Evolutionary conservation across 2,113 vertebrate species (phyloP).

Genomic region (Sporophila hypoxantha): DNA sequence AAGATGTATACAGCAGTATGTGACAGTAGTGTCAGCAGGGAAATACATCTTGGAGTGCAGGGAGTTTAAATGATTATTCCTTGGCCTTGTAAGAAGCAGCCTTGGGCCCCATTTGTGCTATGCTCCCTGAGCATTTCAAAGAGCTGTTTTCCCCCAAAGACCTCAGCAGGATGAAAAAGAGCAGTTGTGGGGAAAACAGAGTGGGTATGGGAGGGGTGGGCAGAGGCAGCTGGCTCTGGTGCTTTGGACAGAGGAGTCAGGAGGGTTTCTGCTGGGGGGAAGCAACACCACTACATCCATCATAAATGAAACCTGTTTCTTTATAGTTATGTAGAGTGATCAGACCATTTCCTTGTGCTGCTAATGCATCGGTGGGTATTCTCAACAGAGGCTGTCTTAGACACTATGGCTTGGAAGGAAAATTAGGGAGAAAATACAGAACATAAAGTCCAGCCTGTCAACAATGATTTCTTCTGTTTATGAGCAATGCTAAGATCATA

Average conservation of each 20-base stretch:
- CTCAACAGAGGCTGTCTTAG: background rate
- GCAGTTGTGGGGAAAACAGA: background rate
- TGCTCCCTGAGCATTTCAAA: background rate
- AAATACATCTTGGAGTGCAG: background rate
- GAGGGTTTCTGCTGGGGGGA: background rate
- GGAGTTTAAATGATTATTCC: background rate
- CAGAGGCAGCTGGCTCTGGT: background rate
- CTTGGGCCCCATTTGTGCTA: background rate
- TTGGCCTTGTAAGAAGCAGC: background rate
- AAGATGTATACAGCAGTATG: background rate
- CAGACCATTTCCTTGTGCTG: background rate
- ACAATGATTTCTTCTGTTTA: background rate
- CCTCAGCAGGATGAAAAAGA: background rate
- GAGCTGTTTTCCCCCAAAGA: background rate
- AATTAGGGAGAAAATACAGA: background rate
- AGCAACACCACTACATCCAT: background rate
- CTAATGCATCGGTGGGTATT: fast-evolving
- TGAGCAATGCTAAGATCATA: background rate
- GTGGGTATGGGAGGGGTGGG: background rate
- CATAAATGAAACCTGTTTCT: background rate
- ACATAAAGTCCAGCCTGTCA: background rate
- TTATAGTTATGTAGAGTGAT: background rate
- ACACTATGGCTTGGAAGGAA: background rate
- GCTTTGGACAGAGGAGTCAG: constrained; percentile 51
- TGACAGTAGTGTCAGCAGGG: background rate